Evolutionary conservation across 2,888 invertebrate species (phyloP).

Genomic region (Drosophila sordidula): DNA sequence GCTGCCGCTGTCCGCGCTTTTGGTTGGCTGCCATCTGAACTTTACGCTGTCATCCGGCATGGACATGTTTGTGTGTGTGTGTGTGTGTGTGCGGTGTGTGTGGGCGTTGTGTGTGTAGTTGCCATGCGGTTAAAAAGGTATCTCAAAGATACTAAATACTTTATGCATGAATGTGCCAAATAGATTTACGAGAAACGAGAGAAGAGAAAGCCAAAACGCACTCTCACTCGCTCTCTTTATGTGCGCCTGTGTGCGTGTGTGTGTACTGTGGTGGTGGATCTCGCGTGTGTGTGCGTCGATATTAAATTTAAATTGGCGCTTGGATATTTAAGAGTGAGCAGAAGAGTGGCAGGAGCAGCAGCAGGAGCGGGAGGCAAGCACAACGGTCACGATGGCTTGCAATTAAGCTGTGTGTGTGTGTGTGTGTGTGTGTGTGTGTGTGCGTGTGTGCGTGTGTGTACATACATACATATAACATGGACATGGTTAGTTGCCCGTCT

Average conservation of each 20-base stretch:
- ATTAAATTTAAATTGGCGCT: conserved; percentile 82
- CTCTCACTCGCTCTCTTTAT: conserved; percentile 6
- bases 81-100: conserved; percentile 18
- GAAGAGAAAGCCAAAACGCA: conserved; percentile 25
- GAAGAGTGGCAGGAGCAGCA: not conserved
- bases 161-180: conserved; percentile 82
- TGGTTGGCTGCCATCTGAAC: conserved; percentile 77
- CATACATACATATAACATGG: conserved; percentile 23
- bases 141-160: conserved; percentile 82
- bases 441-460: conserved; percentile 16
- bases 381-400: conserved; percentile 73
- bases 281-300: conserved; percentile 66
- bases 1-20: conserved; percentile 70
- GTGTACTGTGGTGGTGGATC: conserved; percentile 63
- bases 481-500: conserved; percentile 56
- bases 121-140: conserved; percentile 80
- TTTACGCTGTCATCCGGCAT: conserved; percentile 52
- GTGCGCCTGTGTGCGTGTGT: conserved; percentile 24
- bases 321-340: conserved; percentile 70
- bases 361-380: conserved; percentile 16
- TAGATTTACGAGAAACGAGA: conserved; percentile 77
- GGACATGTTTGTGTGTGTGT: conserved; percentile 24
- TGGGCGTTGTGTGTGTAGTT: conserved; percentile 65
- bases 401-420: conserved; percentile 65
- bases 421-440: conserved; percentile 10